Conservation (phyloP, 2,797 vertebrate genomes). For the Bovichtus variegatus region DNA sequence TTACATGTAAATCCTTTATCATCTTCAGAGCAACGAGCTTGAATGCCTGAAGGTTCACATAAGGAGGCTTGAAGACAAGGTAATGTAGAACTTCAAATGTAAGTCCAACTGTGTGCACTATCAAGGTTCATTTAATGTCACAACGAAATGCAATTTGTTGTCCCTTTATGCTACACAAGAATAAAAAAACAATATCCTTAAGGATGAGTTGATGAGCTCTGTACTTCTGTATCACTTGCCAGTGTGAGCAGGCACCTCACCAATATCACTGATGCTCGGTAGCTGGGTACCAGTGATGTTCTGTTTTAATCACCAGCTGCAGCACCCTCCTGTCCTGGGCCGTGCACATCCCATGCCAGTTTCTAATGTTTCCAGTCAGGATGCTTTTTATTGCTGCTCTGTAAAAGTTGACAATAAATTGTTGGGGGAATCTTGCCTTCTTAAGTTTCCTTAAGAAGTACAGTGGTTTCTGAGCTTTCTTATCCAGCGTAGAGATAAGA, state of each 20-base stretch:
- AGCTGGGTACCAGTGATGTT: too few relatives aligned
- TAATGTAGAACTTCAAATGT: slow-evolving; percentile 37
- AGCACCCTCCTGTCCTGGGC: too few relatives aligned
- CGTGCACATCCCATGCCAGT: too few relatives aligned
- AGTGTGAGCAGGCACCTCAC: too few relatives aligned
- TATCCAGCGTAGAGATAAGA: background rate
- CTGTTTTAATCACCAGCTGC: too few relatives aligned
- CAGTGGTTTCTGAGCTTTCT: background rate
- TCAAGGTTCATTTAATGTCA: background rate
- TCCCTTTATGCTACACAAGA: background rate
- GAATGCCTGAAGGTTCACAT: slow-evolving; percentile 80
- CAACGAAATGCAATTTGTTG: background rate
- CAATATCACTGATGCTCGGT: too few relatives aligned
- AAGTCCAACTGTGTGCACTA: background rate
- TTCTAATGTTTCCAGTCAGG: background rate
- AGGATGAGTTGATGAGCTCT: too few relatives aligned
- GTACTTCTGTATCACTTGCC: too few relatives aligned
- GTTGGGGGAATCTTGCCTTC: background rate
- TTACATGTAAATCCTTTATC: slow-evolving; percentile 17
- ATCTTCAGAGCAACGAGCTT: slow-evolving; percentile 78
- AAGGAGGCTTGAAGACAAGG: slow-evolving; percentile 83
- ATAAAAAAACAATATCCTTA: background rate
- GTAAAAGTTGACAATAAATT: background rate
- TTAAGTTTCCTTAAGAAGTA: background rate
- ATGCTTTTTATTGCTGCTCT: background rate